Evolutionary conservation across 2,888 invertebrate species (phyloP).

Genomic region (Lasioglossum figueresi): DNA sequence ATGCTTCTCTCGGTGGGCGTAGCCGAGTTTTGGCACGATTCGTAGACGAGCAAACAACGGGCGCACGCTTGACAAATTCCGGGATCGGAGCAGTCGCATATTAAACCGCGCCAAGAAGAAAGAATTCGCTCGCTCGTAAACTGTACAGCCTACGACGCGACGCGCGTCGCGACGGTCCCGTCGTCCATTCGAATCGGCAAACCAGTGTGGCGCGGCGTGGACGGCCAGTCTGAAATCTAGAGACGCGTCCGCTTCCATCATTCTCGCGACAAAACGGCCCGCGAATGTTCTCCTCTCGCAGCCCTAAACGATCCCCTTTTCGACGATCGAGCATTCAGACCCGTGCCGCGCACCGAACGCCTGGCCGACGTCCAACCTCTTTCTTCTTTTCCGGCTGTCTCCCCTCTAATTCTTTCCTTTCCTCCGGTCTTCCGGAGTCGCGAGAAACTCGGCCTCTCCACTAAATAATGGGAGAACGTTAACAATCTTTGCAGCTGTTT

Average conservation of each 20-base stretch:
- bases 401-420: slow-evolving; percentile 49
- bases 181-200: background rate
- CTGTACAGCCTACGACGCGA: background rate
- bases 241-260: slow-evolving; percentile 29
- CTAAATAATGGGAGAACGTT: slow-evolving; percentile 69
- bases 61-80: slow-evolving; percentile 38
- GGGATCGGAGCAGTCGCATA: slow-evolving; percentile 7
- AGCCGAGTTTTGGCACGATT: slow-evolving; percentile 53
- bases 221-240: background rate
- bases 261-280: slow-evolving; percentile 44
- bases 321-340: slow-evolving; percentile 57
- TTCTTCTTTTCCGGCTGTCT: slow-evolving; percentile 34
- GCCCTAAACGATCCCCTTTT: slow-evolving; percentile 40
- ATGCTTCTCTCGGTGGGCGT: slow-evolving; percentile 40
- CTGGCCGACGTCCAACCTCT: slow-evolving; percentile 66
- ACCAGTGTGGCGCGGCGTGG: background rate
- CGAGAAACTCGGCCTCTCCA: slow-evolving; percentile 43
- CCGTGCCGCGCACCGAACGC: slow-evolving; percentile 22
- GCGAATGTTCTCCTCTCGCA: slow-evolving; percentile 10
- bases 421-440: slow-evolving; percentile 21
- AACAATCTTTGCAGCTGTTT: slow-evolving; percentile 71
- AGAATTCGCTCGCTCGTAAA: background rate
- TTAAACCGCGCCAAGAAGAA: slow-evolving; percentile 12
- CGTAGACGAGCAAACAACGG: background rate
- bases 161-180: background rate